Percentiles rank a stretch among this genome's conserved stretches.
phyloP scores from a whole-genome alignment of 2,797 vertebrate genomes.

The Falco peregrinus region DNA sequence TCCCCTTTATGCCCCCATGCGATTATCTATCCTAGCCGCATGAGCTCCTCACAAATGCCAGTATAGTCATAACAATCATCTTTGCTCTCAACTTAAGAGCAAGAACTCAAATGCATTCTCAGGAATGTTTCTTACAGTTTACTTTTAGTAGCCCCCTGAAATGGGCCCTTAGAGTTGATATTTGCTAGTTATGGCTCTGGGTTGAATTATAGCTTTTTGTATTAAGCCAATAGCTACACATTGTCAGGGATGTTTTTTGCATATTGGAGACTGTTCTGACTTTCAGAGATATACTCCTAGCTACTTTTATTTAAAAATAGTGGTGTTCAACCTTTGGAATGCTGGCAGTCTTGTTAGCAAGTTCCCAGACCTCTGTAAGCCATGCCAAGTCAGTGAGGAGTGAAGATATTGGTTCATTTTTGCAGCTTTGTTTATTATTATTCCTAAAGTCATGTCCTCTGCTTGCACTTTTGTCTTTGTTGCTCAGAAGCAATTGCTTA shows the following conservation, averaged over 20 bases:
- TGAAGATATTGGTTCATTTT: neutral
- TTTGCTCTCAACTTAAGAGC: constrained; percentile 2
- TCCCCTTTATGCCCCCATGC: neutral
- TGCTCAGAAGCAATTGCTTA: neutral
- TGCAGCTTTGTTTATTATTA: neutral
- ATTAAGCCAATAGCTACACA: neutral
- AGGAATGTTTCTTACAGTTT: neutral
- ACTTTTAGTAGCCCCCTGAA: neutral
- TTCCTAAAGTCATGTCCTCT: neutral
- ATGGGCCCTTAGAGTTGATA: neutral
- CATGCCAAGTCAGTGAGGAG: neutral
- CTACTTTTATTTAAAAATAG: neutral
- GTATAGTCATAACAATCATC: neutral
- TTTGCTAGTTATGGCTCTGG: neutral
- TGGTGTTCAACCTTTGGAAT: neutral
- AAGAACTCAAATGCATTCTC: neutral
- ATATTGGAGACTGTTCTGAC: neutral
- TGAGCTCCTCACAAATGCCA: neutral
- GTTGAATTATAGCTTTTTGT: neutral
- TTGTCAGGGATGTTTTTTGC: neutral
- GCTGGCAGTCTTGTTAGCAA: neutral
- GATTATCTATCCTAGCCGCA: neutral
- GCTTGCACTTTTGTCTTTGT: neutral
- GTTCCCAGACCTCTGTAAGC: neutral
- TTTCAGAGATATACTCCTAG: neutral